A percentile compares a stretch with the other conserved stretches of the same genome.
phyloP scores from a whole-genome alignment of 1,140 invertebrate species.

The Drosophila yakuba region DNA sequence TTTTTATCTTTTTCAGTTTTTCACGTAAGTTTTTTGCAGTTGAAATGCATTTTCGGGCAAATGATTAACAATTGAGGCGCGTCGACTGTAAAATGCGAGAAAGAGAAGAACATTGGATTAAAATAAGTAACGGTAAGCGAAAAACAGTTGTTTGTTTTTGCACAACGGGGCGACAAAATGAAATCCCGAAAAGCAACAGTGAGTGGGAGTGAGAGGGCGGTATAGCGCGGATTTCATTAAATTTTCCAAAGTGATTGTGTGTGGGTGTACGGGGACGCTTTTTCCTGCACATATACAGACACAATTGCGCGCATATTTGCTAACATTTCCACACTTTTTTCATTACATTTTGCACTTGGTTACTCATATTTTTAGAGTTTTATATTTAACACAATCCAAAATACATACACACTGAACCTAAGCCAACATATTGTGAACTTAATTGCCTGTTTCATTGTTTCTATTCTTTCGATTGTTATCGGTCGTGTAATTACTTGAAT shows the following conservation, averaged over 20 bases:
- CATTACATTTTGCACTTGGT: conserved; percentile 22
- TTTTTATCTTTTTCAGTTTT: conserved; percentile 19
- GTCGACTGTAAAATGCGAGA: conserved; percentile 41
- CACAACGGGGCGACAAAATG: conserved; percentile 58
- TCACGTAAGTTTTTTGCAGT: conserved; percentile 35
- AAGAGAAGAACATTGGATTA: conserved; percentile 15
- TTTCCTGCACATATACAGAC: conserved; percentile 65
- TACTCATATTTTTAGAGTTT: conserved; percentile 37
- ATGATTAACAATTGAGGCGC: conserved; percentile 49
- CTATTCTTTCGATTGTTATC: neutral
- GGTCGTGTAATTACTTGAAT: neutral
- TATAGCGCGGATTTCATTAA: conserved; percentile 63
- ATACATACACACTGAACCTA: conserved; percentile 63
- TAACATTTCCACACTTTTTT: conserved; percentile 62
- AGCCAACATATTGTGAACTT: conserved; percentile 66
- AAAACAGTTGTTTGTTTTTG: conserved; percentile 57
- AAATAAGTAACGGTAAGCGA: conserved; percentile 45
- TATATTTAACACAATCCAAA: conserved; percentile 53
- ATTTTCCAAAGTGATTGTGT: conserved; percentile 43
- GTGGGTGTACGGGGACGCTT: conserved; percentile 44
- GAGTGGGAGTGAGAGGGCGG: conserved; percentile 14
- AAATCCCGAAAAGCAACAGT: conserved; percentile 76
- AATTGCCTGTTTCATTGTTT: conserved; percentile 5
- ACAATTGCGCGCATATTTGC: conserved; percentile 74
- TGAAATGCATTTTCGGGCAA: conserved; percentile 64